Evolutionary conservation across 2,797 vertebrate genomes (phyloP), one percentile per base, ranked within the genome.

Genomic region (Chelon auratus): DNA sequence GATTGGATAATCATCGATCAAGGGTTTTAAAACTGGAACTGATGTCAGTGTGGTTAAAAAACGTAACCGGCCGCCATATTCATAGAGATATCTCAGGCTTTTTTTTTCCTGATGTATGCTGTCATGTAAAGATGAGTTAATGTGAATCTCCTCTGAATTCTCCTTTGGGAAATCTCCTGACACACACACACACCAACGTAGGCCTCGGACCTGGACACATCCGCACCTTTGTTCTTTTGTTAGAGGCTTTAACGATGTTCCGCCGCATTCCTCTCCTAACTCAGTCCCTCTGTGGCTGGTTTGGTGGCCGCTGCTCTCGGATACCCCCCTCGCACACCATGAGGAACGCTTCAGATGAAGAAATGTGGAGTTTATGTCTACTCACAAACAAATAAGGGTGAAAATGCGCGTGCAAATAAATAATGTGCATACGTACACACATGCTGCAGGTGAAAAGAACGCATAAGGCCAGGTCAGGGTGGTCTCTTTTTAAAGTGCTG

Each of bases 241-340:
- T 88, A 81, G 90, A 84, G 84, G 83, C 87, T 94, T 94, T 94
- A 94, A 95, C 92, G 88, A 92, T 92, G 95, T 95, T 95, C 91
- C 93, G 92, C 92, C 65, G 93, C 94, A 95, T 95, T 95, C 95
- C 93, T 91, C 55, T 14, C 20, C 86, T 95, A 95, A 95, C 90
- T 88, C 79, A 62, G 92, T 87, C 93, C 92, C 94, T 93, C 93
- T 95, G 94, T 90, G 91, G 82, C 89, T 60, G 83, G 82, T 84
- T 72, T 87, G 83, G 87, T 87, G 86, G 89, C 87, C 88, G 73
- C 88, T 72, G 77, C 77, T 83, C 73, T 69, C 69, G 9, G 39
- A 65, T 66, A 43, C 40, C 39, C 39, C 39, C 8, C 17, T 6
- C 17, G 2, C 17, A 8, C 52, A 9, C 20, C 40, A 3, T 12